Conservation (phyloP, 1,140 invertebrate genomes). For the Leucophenga varia region DNA sequence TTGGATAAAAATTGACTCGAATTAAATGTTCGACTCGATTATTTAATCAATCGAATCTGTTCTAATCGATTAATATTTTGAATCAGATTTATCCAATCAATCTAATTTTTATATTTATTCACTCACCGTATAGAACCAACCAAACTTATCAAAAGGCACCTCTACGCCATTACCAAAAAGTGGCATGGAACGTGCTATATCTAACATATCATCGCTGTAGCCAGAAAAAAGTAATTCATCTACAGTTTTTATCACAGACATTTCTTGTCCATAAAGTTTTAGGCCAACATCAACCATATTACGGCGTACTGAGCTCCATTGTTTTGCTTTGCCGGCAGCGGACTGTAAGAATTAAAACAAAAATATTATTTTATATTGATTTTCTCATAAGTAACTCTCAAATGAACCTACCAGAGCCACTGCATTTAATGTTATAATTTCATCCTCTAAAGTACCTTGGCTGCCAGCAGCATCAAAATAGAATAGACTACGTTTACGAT, state of each 20-base stretch:
- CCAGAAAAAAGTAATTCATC: conserved; percentile 78
- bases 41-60: not conserved
- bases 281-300: conserved; percentile 62
- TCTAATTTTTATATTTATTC: not conserved
- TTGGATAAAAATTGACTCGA: too few species aligned
- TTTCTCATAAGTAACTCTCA: too few species aligned
- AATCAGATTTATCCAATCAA: not conserved
- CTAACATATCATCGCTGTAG: conserved; percentile 70
- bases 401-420: conserved; percentile 74
- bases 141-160: conserved; percentile 72
- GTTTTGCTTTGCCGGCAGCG: conserved; percentile 64
- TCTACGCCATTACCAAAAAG: conserved; percentile 55
- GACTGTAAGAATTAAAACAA: conserved; percentile 61
- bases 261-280: conserved; percentile 57
- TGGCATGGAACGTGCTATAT: conserved; percentile 64
- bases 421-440: conserved; percentile 77
- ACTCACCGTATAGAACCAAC: conserved; percentile 77
- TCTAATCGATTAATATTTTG: not conserved
- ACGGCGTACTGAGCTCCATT: conserved; percentile 61
- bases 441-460: conserved; percentile 72
- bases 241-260: conserved; percentile 67
- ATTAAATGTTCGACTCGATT: too few species aligned
- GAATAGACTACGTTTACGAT: conserved; percentile 73
- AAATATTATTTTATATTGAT: too few species aligned
- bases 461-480: conserved; percentile 73